Evolutionary conservation across 2,113 vertebrate species (phyloP).

Genomic region (Onychostoma macrolepis): DNA sequence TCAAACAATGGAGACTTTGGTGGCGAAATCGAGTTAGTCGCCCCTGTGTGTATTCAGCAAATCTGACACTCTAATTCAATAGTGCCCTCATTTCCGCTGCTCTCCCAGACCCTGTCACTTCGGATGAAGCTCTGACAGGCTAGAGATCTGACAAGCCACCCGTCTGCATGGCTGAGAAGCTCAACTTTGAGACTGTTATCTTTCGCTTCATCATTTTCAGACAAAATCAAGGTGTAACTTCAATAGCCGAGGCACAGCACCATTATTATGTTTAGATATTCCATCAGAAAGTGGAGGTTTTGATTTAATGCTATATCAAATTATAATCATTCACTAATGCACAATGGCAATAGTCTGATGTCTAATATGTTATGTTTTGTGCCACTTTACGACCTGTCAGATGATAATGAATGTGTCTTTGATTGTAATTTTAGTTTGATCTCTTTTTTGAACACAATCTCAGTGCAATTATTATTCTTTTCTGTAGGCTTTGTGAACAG

Average conservation of each 20-base stretch:
- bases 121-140: conserved; percentile 46
- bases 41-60: conserved; percentile 56
- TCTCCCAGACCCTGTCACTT: conserved; percentile 49
- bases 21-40: conserved; percentile 52
- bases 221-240: conserved; percentile 26
- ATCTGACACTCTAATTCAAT: conserved; percentile 60
- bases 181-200: conserved; percentile 13
- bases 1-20: conserved; percentile 41
- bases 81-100: conserved; percentile 40
- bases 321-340: not conserved
- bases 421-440: not conserved
- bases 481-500: conserved; percentile 10
- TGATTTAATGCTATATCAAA: not conserved
- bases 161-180: conserved; percentile 7
- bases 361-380: not conserved
- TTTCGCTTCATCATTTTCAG: conserved; percentile 18
- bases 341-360: not conserved
- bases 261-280: not conserved
- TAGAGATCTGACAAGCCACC: conserved; percentile 32
- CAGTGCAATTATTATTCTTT: not conserved
- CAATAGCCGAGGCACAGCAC: not conserved
- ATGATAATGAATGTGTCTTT: conserved; percentile 7
- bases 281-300: not conserved
- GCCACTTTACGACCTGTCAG: not conserved
- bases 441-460: not conserved